Evolutionary conservation across 2,113 vertebrate genomes (phyloP), one percentile per base, ranked within the genome.

Genomic region (Poeciliopsis prolifica): DNA sequence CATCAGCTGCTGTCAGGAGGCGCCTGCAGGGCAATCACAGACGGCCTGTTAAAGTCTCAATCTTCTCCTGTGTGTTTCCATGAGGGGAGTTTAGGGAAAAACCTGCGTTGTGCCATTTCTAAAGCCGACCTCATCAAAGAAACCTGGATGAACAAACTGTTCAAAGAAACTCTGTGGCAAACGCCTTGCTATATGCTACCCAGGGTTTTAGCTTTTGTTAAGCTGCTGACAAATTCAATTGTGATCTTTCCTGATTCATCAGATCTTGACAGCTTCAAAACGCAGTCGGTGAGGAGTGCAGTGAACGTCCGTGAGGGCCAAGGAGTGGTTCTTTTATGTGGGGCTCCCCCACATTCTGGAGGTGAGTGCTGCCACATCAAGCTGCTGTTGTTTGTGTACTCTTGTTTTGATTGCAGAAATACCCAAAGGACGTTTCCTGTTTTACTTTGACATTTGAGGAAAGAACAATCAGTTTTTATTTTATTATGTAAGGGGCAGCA

Each of bases 281-380:
- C 78, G 7, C 96, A 95, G 70, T 93, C 92, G 28, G 95, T 89
- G 84, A 95, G 97, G 86, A 98, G 94, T 15, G 92, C 96, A 0
- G 97, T 99, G 58, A 98, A 96, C 0, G 97, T 98, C 54, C 95
- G 97, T 0, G 97, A 98, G 85, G 97, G 97, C 48, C 97, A 99
- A 90, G 97, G 97, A 0, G 96, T 99, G 0, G 97, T 99, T 84
- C 91, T 99, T 79, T 87, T 99, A 48, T 99, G 97, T 0, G 97
- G 97, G 13, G 95, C 96, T 0, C 92, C 96, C 0, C 88, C 95
- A 7, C 94, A 97, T 84, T 94, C 96, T 0, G 96, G 95, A 94
- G 97, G 97, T 98, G 94, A 94, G 95, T 67, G 76, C 77, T 29
- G 13, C 64, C 3, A 9, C 22, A 14, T 75, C 0, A 4, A 17